Conservation (phyloP, 2,888 invertebrate genomes). For the Philopedon plagiatum region DNA sequence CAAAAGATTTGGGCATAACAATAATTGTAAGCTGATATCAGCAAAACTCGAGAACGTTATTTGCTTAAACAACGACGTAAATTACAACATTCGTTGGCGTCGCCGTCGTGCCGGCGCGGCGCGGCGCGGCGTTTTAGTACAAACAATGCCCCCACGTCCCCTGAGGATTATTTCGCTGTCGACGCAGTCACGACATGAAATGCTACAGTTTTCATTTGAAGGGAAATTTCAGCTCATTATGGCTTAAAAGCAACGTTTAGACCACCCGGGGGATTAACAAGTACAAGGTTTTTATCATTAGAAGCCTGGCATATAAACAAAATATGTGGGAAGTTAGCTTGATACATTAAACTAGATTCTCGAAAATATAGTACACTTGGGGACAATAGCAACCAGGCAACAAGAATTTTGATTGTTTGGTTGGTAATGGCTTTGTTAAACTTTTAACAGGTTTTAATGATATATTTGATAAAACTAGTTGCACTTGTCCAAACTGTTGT, state of each 20-base stretch:
- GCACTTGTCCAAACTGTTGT: too few species aligned
- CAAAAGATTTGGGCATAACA: neutral
- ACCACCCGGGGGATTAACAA: neutral
- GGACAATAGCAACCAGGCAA: too few species aligned
- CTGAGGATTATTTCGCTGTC: neutral
- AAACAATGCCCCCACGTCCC: constrained; percentile 1
- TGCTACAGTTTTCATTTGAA: neutral
- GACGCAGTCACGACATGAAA: neutral
- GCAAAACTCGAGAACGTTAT: constrained; percentile 1
- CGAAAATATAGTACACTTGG: too few species aligned
- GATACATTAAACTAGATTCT: too few species aligned
- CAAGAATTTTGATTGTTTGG: too few species aligned
- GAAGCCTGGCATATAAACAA: too few species aligned
- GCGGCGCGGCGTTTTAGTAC: neutral
- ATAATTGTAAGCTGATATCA: constrained; percentile 11
- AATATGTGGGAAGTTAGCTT: too few species aligned
- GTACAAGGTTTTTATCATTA: neutral
- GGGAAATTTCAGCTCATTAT: neutral
- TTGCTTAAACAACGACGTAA: constrained; percentile 4
- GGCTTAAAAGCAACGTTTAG: neutral
- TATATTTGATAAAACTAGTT: too few species aligned
- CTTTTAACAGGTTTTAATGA: too few species aligned
- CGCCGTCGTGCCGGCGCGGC: too few species aligned
- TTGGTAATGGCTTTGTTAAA: too few species aligned
- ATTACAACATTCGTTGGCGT: neutral